A percentile compares a stretch with the other conserved stretches of the same genome.
Evolutionary conservation across 2,888 invertebrate genomes (phyloP).

Genomic region (Callinectes sapidus): DNA sequence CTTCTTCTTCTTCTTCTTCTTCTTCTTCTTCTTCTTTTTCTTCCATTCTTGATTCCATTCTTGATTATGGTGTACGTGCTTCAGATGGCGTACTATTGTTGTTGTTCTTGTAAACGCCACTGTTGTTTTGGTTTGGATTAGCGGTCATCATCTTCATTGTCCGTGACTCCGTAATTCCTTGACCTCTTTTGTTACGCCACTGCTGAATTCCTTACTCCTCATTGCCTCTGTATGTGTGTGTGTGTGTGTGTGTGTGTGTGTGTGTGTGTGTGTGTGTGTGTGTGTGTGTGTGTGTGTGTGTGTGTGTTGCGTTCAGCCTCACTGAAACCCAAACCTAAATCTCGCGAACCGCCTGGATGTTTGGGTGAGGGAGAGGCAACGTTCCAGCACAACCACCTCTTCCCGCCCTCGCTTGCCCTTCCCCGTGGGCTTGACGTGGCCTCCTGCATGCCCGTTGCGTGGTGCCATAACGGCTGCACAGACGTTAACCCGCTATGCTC

Average conservation of each 20-base stretch:
- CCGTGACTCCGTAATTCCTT: neutral
- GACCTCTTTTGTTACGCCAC: neutral
- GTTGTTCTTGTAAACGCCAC: neutral
- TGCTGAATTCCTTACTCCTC: neutral
- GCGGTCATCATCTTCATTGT: neutral
- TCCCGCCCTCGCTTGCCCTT: neutral
- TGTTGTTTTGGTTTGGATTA: neutral
- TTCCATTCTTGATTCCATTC: too few relatives aligned
- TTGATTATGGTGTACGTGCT: too few relatives aligned
- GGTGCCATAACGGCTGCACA: slow-evolving; percentile 48
- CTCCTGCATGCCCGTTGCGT: slow-evolving; percentile 18
- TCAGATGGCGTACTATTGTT: neutral
- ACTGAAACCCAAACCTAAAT: neutral
- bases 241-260: neutral
- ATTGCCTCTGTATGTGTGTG: neutral
- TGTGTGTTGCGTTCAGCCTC: neutral
- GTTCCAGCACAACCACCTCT: neutral
- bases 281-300: neutral
- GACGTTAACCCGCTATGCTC: slow-evolving; percentile 53
- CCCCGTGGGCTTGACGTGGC: neutral
- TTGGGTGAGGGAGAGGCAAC: neutral
- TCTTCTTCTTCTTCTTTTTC: too few relatives aligned
- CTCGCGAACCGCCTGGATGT: neutral
- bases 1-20: too few relatives aligned
- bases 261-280: neutral